Percentiles rank a stretch among this genome's conserved stretches.
Conservation (phyloP, 2,113 vertebrate genomes). For the Gorsachius goisagi region DNA sequence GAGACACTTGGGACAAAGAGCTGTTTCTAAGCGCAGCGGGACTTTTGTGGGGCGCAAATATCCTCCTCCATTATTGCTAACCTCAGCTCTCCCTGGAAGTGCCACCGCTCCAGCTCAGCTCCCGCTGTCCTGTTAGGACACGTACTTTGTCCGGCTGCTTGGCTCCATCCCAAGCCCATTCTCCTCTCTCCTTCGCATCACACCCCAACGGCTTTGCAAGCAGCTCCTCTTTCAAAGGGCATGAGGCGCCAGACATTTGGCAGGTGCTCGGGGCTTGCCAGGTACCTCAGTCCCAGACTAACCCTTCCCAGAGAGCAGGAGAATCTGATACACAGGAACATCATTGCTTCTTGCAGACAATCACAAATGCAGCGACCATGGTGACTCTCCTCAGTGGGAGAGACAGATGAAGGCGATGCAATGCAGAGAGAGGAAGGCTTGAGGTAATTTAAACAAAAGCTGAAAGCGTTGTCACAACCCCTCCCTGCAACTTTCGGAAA, state of each 20-base stretch:
- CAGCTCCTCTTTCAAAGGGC: neutral
- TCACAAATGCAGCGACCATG: rapidly evolving
- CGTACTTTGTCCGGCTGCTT: neutral
- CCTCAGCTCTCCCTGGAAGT: neutral
- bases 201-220: neutral
- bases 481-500: neutral
- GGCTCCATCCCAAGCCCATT: neutral
- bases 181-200: neutral
- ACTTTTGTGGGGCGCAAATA: neutral
- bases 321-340: rapidly evolving
- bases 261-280: neutral
- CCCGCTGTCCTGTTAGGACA: rapidly evolving
- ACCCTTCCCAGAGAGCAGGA: neutral
- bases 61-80: neutral
- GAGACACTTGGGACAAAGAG: neutral
- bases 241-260: neutral
- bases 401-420: neutral
- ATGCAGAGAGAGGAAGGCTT: neutral
- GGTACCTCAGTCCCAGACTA: neutral
- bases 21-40: neutral
- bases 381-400: neutral
- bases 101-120: neutral
- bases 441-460: neutral
- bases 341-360: neutral
- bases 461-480: neutral